A percentile compares a stretch with the other conserved stretches of the same genome.
Evolutionary conservation across 2,888 invertebrate species (phyloP).

Genomic region (Parnassius apollo): DNA sequence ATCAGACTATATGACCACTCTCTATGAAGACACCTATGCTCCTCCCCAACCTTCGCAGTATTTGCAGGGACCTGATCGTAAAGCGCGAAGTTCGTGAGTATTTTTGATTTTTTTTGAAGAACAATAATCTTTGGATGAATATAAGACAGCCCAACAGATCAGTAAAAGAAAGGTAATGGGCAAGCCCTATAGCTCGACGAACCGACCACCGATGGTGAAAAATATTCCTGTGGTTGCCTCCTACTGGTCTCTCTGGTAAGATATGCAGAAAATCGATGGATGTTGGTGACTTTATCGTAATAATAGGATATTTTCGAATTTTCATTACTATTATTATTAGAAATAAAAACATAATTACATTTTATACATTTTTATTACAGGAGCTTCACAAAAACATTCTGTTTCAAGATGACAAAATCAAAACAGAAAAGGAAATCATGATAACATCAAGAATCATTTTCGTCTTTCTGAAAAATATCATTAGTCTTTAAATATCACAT

Average conservation of each 20-base stretch:
- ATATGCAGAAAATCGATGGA: too few species aligned
- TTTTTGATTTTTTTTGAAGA: background rate
- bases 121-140: background rate
- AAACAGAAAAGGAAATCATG: constrained; percentile 52
- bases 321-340: background rate
- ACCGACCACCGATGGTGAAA: too few species aligned
- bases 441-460: constrained; percentile 81
- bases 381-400: constrained; percentile 76
- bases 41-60: constrained; percentile 62
- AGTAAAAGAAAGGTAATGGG: too few species aligned
- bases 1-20: constrained; percentile 60
- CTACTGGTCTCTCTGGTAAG: too few species aligned
- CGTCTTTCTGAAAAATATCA: constrained; percentile 66
- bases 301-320: too few species aligned
- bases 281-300: too few species aligned
- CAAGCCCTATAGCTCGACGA: too few species aligned
- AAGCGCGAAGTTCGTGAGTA: constrained; percentile 56
- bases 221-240: too few species aligned
- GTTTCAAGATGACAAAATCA: constrained; percentile 76
- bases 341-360: constrained; percentile 31
- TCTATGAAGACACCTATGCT: constrained; percentile 64
- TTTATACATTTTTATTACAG: constrained; percentile 67
- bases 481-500: constrained; percentile 80
- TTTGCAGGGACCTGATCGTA: constrained; percentile 53
- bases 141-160: too few species aligned